These are phyloP conservation scores for Peromyscus leucopus DNA, from an alignment of 2,113 vertebrate species.

Conservation along the genomic window DNA sequence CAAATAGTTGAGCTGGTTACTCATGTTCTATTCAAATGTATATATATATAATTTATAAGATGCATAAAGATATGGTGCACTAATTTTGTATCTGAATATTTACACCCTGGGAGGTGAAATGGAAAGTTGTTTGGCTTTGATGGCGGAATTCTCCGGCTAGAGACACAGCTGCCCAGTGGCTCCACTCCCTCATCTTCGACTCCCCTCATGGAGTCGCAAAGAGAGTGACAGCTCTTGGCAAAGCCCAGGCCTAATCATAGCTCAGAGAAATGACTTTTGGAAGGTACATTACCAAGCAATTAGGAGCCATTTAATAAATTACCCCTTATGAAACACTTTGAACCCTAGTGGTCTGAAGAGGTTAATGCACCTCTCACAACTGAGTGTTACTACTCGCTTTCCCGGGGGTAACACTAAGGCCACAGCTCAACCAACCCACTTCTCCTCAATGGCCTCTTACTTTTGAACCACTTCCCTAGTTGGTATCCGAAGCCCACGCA, in stretches of 20 bases:
- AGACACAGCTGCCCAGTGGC: constrained; percentile 53
- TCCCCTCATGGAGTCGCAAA: constrained; percentile 68
- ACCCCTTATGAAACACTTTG: constrained; percentile 81
- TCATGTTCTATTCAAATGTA: not conserved
- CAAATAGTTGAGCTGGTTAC: not conserved
- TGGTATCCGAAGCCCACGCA: constrained; percentile 36
- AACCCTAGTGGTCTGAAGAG: constrained; percentile 84
- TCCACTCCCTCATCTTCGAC: constrained; percentile 42
- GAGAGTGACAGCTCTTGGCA: constrained; percentile 80
- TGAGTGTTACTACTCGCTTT: constrained; percentile 74
- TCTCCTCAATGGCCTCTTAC: constrained; percentile 69
- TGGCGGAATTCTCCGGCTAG: not conserved
- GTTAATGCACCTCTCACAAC: constrained; percentile 79
- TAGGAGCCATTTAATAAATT: constrained; percentile 85
- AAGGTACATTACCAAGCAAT: constrained; percentile 82
- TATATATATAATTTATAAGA: not conserved
- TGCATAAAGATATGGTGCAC: not conserved
- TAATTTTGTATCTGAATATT: not conserved
- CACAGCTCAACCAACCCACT: constrained; percentile 75
- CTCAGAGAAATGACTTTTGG: constrained; percentile 80
- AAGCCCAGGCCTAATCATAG: constrained; percentile 78
- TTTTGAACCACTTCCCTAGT: constrained; percentile 61
- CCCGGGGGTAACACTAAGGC: constrained; percentile 71
- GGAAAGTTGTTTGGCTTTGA: constrained; percentile 28
- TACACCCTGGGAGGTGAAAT: not conserved